phyloP scores from a whole-genome alignment of 2,888 invertebrate species.

The Flabesymbios commensalis region DNA sequence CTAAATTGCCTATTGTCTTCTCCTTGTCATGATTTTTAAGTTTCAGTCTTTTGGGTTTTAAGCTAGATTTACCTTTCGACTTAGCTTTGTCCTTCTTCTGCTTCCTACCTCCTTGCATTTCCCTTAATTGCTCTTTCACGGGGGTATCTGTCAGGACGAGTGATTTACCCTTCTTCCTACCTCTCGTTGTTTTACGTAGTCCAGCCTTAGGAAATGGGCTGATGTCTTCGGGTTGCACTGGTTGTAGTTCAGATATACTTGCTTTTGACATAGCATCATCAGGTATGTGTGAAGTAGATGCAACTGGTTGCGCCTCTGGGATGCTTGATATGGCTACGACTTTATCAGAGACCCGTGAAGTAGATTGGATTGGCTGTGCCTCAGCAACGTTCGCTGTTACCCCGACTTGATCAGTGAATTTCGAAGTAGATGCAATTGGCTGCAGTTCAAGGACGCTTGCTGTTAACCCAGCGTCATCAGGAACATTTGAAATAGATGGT shows the following conservation, averaged over 20 bases:
- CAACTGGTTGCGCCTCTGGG: not conserved
- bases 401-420: not conserved
- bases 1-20: too few species aligned
- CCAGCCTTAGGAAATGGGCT: not conserved
- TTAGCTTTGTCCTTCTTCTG: not conserved
- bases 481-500: too few species aligned
- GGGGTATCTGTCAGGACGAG: constrained; percentile 1
- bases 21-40: too few species aligned
- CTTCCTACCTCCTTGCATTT: not conserved
- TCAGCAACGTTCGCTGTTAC: too few species aligned
- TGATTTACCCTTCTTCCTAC: not conserved
- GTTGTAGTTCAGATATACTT: too few species aligned
- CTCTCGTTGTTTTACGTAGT: not conserved
- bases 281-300: not conserved
- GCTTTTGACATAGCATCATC: too few species aligned
- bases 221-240: not conserved
- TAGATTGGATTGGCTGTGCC: too few species aligned
- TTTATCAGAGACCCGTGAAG: not conserved
- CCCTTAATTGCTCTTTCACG: not conserved
- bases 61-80: not conserved
- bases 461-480: too few species aligned
- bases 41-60: not conserved
- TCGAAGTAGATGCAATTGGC: too few species aligned
- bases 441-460: too few species aligned
- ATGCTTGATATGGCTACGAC: not conserved